These are phyloP conservation scores for Melitaea athalia DNA, from an alignment of 2,888 invertebrate species.

Conservation along the genomic window DNA sequence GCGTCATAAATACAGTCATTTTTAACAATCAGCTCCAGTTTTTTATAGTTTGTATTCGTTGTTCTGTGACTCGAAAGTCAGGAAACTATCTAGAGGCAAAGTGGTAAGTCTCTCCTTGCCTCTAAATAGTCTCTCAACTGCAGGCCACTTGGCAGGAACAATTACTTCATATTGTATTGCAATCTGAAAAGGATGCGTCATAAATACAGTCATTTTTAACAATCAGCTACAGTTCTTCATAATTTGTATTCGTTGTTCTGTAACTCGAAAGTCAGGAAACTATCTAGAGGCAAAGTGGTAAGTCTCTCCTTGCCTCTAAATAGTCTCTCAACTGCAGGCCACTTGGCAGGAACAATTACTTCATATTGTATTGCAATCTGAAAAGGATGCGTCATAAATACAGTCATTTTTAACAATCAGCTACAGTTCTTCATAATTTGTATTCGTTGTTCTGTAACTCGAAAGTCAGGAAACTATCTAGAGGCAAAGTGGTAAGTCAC, in stretches of 20 bases:
- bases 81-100: constrained; percentile 16
- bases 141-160: background rate
- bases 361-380: too few species aligned
- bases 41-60: background rate
- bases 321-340: constrained; percentile 2
- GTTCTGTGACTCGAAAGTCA: background rate
- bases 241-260: background rate
- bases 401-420: background rate
- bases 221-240: too few species aligned
- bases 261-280: constrained; percentile 3
- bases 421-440: too few species aligned
- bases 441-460: background rate
- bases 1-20: too few species aligned
- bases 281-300: constrained; percentile 13
- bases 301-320: constrained; percentile 9
- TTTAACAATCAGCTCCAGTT: too few species aligned
- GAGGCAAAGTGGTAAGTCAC: constrained; percentile 4
- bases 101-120: constrained; percentile 11
- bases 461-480: constrained; percentile 7
- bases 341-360: too few species aligned
- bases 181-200: too few species aligned
- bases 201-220: too few species aligned
- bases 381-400: too few species aligned
- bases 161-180: too few species aligned
- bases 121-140: constrained; percentile 14